phyloP scores from a whole-genome alignment of 2,797 vertebrate genomes.

The Pseudotriccus pelzelni region DNA sequence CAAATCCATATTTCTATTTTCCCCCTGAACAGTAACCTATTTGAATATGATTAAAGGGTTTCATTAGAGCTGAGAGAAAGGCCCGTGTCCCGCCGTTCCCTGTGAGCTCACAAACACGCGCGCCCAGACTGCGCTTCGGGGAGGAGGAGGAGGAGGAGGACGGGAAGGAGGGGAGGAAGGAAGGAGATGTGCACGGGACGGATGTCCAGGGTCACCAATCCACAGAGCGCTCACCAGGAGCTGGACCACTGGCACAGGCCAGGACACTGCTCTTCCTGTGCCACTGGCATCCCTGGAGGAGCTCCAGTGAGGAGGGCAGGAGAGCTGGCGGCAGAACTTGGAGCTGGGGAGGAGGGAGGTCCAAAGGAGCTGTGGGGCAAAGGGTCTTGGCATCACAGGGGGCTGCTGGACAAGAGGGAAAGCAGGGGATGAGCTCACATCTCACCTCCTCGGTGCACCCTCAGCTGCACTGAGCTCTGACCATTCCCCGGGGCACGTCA shows the following conservation, averaged over 20 bases:
- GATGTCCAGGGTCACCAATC: neutral
- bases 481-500: accelerated
- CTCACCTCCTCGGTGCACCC: accelerated
- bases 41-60: conserved; percentile 99
- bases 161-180: neutral
- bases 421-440: accelerated
- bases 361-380: neutral
- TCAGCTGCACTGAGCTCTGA: neutral
- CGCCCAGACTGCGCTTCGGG: conserved; percentile 16
- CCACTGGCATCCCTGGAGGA: accelerated
- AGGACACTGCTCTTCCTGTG: neutral
- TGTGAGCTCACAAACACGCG: conserved; percentile 82
- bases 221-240: neutral
- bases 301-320: accelerated
- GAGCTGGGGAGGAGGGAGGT: neutral
- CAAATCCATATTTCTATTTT: conserved; percentile 99
- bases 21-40: conserved; percentile 99
- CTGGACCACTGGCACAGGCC: neutral
- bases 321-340: neutral
- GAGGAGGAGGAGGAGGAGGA: conserved; percentile 10
- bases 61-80: conserved; percentile 84
- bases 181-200: neutral
- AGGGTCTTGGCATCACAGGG: accelerated
- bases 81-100: conserved; percentile 77
- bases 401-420: neutral